Evolutionary conservation across 2,113 vertebrate genomes (phyloP).

Genomic region (Gobio gobio): DNA sequence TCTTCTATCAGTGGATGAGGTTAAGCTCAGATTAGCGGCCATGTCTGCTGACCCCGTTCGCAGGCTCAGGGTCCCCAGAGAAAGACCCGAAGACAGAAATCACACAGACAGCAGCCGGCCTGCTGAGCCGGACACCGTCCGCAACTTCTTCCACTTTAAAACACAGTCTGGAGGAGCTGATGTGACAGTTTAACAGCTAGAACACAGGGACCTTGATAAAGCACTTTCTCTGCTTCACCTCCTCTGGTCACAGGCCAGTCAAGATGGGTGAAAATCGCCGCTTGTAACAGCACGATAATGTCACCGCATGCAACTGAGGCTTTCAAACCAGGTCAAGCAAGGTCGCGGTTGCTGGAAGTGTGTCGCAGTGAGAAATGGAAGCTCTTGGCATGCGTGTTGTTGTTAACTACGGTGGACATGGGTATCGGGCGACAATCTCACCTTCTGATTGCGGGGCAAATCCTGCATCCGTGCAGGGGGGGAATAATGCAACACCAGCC

Average conservation of each 20-base stretch:
- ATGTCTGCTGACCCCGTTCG: conserved; percentile 45
- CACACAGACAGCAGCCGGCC: neutral
- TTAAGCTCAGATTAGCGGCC: conserved; percentile 64
- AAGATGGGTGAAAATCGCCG: neutral
- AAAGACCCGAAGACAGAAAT: neutral
- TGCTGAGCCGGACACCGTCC: neutral
- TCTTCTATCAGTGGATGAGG: conserved; percentile 47
- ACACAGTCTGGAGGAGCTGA: neutral
- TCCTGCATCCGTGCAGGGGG: conserved; percentile 89
- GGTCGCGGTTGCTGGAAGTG: neutral
- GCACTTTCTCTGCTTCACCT: conserved; percentile 21
- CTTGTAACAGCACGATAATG: neutral
- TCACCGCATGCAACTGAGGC: neutral
- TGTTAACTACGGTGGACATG: neutral
- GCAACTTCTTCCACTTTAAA: neutral
- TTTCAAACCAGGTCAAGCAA: neutral
- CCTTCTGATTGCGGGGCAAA: conserved; percentile 96
- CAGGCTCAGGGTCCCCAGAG: conserved; percentile 3
- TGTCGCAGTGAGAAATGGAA: conserved; percentile 31
- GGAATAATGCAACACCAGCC: conserved; percentile 94
- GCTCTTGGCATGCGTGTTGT: neutral
- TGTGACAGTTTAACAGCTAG: neutral
- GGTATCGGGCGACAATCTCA: conserved; percentile 64
- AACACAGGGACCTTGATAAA: conserved; percentile 15
- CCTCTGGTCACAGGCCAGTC: neutral